phyloP scores from a whole-genome alignment of 2,888 invertebrate genomes.

The Liopterus haemorrhoidalis region DNA sequence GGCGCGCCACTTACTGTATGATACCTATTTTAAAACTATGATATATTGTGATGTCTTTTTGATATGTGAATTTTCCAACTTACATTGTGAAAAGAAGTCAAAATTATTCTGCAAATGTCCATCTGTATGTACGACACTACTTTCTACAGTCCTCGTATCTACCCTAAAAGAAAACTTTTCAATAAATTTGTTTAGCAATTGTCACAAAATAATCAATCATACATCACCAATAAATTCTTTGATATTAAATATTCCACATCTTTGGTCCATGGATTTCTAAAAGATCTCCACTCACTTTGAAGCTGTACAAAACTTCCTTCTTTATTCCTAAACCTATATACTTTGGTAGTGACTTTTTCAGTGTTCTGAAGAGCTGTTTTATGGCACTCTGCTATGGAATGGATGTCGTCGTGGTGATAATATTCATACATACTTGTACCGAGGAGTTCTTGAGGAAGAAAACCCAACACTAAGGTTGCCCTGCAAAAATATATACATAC shows the following conservation, averaged over 20 bases:
- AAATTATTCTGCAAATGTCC: constrained; percentile 47
- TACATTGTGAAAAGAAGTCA: constrained; percentile 54
- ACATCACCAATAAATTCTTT: constrained; percentile 73
- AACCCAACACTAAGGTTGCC: constrained; percentile 82
- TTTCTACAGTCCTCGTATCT: constrained; percentile 49
- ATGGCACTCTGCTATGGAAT: constrained; percentile 74
- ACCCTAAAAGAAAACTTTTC: constrained; percentile 44
- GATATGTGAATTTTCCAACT: too few species aligned
- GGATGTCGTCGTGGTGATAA: constrained; percentile 75
- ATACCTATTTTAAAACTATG: too few species aligned
- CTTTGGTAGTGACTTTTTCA: constrained; percentile 59
- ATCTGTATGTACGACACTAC: constrained; percentile 46
- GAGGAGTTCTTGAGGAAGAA: constrained; percentile 85
- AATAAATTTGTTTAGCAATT: too few species aligned
- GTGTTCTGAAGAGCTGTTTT: constrained; percentile 65
- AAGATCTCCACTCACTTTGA: constrained; percentile 81
- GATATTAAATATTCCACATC: constrained; percentile 87
- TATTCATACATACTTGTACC: constrained; percentile 93
- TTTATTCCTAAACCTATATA: constrained; percentile 76
- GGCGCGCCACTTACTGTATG: too few species aligned
- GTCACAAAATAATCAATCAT: constrained; percentile 39
- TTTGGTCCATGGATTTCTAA: constrained; percentile 93
- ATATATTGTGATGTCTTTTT: too few species aligned
- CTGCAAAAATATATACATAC: constrained; percentile 49
- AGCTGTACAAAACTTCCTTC: constrained; percentile 67